A percentile compares a stretch with the other conserved stretches of the same genome.
phyloP scores from a whole-genome alignment of 2,113 vertebrate genomes.

The Lasiurus cinereus region DNA sequence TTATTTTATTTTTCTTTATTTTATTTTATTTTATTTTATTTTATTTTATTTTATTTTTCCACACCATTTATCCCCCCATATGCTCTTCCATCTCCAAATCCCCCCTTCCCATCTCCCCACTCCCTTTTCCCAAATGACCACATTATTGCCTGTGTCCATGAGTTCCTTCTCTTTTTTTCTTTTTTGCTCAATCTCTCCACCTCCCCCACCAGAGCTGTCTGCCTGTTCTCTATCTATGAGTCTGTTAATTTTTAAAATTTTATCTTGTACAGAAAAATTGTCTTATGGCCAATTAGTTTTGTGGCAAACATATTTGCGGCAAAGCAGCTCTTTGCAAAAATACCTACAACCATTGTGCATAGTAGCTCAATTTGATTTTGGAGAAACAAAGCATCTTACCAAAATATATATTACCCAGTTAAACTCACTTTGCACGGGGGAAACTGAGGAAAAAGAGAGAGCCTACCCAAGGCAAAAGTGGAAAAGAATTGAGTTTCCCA shows the following conservation, averaged over 20 bases:
- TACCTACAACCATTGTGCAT: neutral
- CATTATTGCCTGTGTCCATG: neutral
- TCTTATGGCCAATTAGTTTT: neutral
- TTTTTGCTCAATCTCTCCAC: neutral
- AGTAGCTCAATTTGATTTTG: neutral
- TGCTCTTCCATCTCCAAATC: neutral
- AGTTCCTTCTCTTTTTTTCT: neutral
- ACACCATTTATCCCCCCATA: neutral
- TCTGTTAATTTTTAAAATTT: neutral
- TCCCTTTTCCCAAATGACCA: neutral
- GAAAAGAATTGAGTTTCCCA: slow-evolving; percentile 14
- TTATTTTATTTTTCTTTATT: neutral
- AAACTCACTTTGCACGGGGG: neutral
- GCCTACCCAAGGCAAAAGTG: neutral
- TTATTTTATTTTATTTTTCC: neutral
- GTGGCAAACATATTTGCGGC: neutral
- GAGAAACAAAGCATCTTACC: slow-evolving; percentile 34
- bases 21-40: neutral
- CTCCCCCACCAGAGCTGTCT: neutral
- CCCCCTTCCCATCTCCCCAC: no score
- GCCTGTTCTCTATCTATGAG: neutral
- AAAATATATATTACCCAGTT: neutral
- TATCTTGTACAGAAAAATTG: neutral
- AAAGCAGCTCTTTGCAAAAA: neutral
- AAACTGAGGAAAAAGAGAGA: neutral